These are phyloP conservation scores for Pavo muticus DNA, from an alignment of 2,113 vertebrate species.

Conservation along the genomic window DNA sequence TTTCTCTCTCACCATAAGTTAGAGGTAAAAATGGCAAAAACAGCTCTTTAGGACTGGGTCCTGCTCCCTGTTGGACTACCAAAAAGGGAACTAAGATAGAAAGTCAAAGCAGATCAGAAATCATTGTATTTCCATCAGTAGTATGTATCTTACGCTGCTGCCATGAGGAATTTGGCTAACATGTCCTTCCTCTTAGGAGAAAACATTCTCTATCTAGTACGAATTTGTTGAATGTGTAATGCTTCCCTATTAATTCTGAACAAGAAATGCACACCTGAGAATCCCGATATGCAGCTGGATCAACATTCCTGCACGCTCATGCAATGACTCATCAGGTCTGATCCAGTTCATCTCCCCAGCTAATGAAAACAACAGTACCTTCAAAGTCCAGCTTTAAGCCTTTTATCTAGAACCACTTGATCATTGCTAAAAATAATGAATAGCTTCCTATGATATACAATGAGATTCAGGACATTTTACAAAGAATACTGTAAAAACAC, in stretches of 20 bases:
- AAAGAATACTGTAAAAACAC: background rate
- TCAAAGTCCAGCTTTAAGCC: conserved; percentile 25
- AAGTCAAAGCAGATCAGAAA: background rate
- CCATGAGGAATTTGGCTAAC: background rate
- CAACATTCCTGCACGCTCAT: conserved; percentile 36
- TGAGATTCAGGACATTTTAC: background rate
- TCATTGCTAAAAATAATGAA: background rate
- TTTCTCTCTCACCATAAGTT: background rate
- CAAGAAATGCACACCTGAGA: conserved; percentile 16
- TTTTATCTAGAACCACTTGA: conserved; percentile 12
- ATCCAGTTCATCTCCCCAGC: background rate
- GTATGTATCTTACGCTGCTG: background rate
- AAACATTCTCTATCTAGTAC: conserved; percentile 2
- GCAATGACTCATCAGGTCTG: conserved; percentile 41
- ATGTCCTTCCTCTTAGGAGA: background rate
- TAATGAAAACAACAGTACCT: background rate
- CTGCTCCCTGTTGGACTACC: background rate
- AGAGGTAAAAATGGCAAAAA: background rate
- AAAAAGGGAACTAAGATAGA: background rate
- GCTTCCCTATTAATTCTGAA: background rate
- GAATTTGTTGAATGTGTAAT: conserved; percentile 25
- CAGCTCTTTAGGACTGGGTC: background rate
- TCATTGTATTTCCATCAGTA: background rate
- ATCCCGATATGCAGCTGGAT: background rate
- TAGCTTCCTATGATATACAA: background rate